These are phyloP conservation scores for Vanessa cardui DNA, from an alignment of 2,888 invertebrate genomes.

Conservation along the genomic window DNA sequence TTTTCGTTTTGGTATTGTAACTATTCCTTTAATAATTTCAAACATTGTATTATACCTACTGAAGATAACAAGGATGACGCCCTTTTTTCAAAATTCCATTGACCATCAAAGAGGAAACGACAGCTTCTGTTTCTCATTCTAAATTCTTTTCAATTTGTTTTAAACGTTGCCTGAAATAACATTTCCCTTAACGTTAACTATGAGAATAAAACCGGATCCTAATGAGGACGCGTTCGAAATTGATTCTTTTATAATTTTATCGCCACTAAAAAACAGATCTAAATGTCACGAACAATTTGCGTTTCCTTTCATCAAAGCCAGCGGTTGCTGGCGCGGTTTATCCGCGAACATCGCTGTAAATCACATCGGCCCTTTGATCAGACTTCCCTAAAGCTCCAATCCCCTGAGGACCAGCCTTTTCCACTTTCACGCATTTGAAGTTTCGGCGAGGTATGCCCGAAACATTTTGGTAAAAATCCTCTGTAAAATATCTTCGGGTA, in stretches of 20 bases:
- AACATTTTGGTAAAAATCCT: conserved; percentile 27
- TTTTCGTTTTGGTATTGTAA: no score
- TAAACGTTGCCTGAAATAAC: not conserved
- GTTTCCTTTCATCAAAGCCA: conserved; percentile 55
- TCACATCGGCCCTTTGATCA: conserved; percentile 51
- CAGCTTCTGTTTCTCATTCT: not conserved
- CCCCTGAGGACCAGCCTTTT: conserved; percentile 39
- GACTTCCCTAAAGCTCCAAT: conserved; percentile 38
- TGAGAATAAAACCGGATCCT: conserved; percentile 7
- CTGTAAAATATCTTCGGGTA: conserved; percentile 10
- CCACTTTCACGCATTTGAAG: conserved; percentile 46
- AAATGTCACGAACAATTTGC: conserved; percentile 45
- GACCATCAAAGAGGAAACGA: no score
- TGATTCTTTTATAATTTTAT: conserved; percentile 38
- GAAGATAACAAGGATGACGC: no score
- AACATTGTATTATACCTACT: no score
- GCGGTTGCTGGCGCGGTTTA: conserved; percentile 63
- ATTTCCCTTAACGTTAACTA: conserved; percentile 12
- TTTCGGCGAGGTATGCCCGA: conserved; percentile 38
- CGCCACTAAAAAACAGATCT: conserved; percentile 38
- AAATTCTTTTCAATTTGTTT: not conserved
- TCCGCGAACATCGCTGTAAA: conserved; percentile 58
- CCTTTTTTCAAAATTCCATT: no score
- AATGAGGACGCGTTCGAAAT: conserved; percentile 29
- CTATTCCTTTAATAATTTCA: no score